Base-by-base conservation (phyloP, 2,888 invertebrate species). In the Hecatera dysodea region DNA sequence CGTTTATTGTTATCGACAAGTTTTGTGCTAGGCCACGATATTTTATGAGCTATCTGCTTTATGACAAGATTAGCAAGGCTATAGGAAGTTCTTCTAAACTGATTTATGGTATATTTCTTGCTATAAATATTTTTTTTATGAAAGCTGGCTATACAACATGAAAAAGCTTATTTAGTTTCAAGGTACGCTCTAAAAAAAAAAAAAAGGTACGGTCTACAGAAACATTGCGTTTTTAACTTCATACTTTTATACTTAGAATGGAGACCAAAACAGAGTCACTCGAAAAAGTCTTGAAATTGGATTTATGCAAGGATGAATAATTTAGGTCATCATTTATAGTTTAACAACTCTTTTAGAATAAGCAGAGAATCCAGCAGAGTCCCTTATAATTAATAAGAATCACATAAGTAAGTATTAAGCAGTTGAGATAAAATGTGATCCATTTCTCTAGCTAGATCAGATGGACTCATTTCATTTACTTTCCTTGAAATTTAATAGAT, bases 1-100 rank as follows among this genome's bases (percentile, higher is more conserved):
- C 86, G 84, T 90, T 88, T 90, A 90, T 90, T 90, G 86, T 88
- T 89, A 90, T 91, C 87, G 90, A 90, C 86, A 89, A 90, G 90
- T 90, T 90, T 86, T 84, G 81, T 76, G 85, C 81, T 86, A 84
- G 78, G 83, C 83, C 78, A 85, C 85, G 84, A 75, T 84, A 87
- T 89, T 88, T 89, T 90, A 89, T 87, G 82, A 80, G 75, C 70
- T 66, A 73, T 83, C 72, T 62, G 69, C 75, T 88, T 89, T 91
- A 90, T 83, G 82, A 79, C 70, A 78, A 80, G 80, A 77, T 77
- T 74, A 74, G 68, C 78, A 75, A 80, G 77, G 74, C 63, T 73
- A 61, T 72, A 75, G 83, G 81, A 88, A 86, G 81, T 78, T 79
- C 78, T 82, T 78, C 66, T 15, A 57, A 63, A 70, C 72, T 74